A percentile compares a stretch with the other conserved stretches of the same genome.
Evolutionary conservation across 2,888 invertebrate species (phyloP).

Genomic region (Drosophila anomelani): DNA sequence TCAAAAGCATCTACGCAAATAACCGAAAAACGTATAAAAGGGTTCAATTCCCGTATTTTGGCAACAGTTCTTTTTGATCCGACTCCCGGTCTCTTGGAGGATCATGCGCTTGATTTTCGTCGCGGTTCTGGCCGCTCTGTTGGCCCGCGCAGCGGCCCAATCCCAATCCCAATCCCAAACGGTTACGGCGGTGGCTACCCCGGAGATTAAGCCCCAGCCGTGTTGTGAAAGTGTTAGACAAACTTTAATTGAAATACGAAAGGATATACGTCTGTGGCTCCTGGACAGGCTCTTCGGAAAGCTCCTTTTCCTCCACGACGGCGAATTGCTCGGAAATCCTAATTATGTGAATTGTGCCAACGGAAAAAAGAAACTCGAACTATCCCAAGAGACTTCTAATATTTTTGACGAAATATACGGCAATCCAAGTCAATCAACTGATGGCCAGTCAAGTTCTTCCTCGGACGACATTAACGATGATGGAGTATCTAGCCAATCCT

Average conservation of each 20-base stretch:
- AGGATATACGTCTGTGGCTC: conserved; percentile 65
- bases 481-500: not conserved
- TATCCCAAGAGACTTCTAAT: conserved; percentile 11
- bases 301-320: conserved; percentile 55
- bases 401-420: conserved; percentile 7
- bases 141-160: conserved; percentile 54
- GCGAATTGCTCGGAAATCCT: conserved; percentile 52
- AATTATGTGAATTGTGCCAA: conserved; percentile 56
- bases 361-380: conserved; percentile 20
- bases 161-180: conserved; percentile 52
- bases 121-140: conserved; percentile 55
- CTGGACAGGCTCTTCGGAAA: conserved; percentile 67
- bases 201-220: conserved; percentile 35
- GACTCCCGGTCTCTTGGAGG: conserved; percentile 24
- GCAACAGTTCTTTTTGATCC: conserved; percentile 52
- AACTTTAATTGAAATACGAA: conserved; percentile 66
- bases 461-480: not conserved
- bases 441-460: conserved; percentile 7
- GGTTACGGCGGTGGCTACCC: conserved; percentile 47
- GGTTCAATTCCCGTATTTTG: conserved; percentile 22
- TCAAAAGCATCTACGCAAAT: conserved; percentile 69
- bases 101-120: conserved; percentile 65
- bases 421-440: not conserved
- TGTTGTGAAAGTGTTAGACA: conserved; percentile 72
- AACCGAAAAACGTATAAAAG: conserved; percentile 64